Percentiles rank a stretch among this genome's conserved stretches.
Evolutionary conservation across 2,888 invertebrate species (phyloP).

Genomic region (Ischnus inquisitorius): DNA sequence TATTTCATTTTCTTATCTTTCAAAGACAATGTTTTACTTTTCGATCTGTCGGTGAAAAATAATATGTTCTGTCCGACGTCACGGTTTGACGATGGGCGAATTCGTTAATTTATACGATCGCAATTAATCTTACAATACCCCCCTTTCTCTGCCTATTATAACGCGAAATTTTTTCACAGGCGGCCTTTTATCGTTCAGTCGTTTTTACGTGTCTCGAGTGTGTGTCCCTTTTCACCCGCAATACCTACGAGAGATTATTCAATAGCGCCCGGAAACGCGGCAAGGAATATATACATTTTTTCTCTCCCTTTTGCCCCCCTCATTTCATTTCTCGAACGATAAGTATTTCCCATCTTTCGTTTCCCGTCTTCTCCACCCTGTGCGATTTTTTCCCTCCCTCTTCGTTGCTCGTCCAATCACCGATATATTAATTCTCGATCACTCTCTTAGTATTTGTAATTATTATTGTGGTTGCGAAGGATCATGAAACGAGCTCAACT

Average conservation of each 20-base stretch:
- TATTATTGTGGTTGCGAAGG: constrained; percentile 90
- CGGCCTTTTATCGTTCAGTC: constrained; percentile 64
- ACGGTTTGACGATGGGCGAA: constrained; percentile 60
- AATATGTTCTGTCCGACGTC: background rate
- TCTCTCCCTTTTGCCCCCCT: background rate
- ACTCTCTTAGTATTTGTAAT: constrained; percentile 68
- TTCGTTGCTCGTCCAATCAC: constrained; percentile 56
- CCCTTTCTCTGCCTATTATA: constrained; percentile 42
- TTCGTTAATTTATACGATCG: constrained; percentile 15
- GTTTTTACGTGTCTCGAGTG: constrained; percentile 37
- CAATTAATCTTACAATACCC: constrained; percentile 47
- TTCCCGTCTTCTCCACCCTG: background rate
- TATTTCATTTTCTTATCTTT: constrained; percentile 53
- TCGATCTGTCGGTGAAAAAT: constrained; percentile 1
- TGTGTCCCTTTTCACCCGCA: constrained; percentile 74
- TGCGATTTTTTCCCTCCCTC: background rate
- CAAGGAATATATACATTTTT: background rate
- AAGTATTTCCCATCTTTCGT: constrained; percentile 19
- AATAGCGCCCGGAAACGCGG: background rate
- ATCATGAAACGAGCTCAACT: constrained; percentile 68
- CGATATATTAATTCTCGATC: constrained; percentile 50
- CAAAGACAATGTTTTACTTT: constrained; percentile 41
- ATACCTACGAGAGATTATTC: constrained; percentile 67
- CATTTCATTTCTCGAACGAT: constrained; percentile 14
- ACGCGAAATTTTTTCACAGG: constrained; percentile 56